A percentile compares a stretch with the other conserved stretches of the same genome.
phyloP scores from a whole-genome alignment of 64 coral and sea anemone species.

The Actinia equina region DNA sequence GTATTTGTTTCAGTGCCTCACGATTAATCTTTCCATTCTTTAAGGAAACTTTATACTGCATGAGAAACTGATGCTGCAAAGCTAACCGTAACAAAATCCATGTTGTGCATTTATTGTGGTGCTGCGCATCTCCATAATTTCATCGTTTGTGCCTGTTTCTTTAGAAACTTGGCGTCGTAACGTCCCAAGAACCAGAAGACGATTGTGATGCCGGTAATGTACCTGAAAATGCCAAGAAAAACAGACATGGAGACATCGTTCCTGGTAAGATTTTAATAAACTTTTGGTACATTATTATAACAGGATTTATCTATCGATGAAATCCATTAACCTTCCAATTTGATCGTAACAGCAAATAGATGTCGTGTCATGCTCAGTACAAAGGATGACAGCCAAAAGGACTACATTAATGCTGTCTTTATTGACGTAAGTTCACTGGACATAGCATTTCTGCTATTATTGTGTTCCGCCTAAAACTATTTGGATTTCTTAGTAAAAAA shows the following conservation, averaged over 20 bases:
- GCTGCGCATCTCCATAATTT: not conserved
- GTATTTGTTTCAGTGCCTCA: no score
- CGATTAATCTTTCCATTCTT: no score
- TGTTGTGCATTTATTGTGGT: no score
- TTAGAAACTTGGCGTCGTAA: not conserved
- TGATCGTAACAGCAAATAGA: slow-evolving; percentile 16
- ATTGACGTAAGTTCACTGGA: slow-evolving; percentile 30
- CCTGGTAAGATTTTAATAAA: not conserved
- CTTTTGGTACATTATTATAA: not conserved
- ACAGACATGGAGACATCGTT: slow-evolving; percentile 7
- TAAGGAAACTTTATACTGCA: no score
- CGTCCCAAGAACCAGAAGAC: slow-evolving; percentile 33
- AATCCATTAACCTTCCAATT: no score
- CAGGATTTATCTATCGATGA: no score
- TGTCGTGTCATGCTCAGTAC: slow-evolving; percentile 37
- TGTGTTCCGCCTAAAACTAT: not conserved
- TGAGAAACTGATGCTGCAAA: no score
- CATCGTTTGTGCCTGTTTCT: not conserved
- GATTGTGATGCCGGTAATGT: slow-evolving; percentile 14
- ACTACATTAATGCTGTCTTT: slow-evolving; percentile 52
- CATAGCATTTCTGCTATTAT: not conserved
- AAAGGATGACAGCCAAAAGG: not conserved
- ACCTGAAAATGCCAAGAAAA: slow-evolving; percentile 38
- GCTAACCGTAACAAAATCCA: no score
- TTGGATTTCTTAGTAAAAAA: no score